Evolutionary conservation across 1,140 invertebrate genomes (phyloP), one percentile per base, ranked within the genome.

Genomic region (Trialeurodes vaporariorum): DNA sequence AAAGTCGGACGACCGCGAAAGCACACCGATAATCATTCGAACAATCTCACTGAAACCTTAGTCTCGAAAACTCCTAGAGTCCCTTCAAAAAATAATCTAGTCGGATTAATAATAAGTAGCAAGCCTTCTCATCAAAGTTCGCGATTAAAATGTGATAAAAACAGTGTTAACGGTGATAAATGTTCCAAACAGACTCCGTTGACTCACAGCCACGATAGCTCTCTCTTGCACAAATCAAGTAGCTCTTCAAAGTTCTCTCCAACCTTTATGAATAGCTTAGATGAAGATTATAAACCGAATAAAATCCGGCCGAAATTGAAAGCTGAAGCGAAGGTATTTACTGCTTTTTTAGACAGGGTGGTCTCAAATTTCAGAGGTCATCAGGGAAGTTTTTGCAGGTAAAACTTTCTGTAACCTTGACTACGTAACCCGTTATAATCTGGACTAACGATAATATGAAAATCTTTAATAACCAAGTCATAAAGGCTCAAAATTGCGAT

Each of bases 1-100:
- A 93, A 93, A 80, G 89, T 91, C 0, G 90, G 90, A 1, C 80
- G 90, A 69, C 91, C 90, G 0, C 86, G 88, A 66, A 92, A 91
- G 73, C 79, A 89, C 24, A 83, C 82, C 75, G 82, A 84, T 60
- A 83, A 49, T 17, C 5, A 49, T 17, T 49, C 17, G 5, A 49
- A 49, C 17, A 49, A 49, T 49, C 34, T 49, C 17, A 49, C 34
- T 5, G 34, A 49, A 49, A 49, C 34, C 17, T 49, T 49, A 49
- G 34, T 49, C 34, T 49, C 34, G 17, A 49, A 49, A 49, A 49
- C 34, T 49, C 34, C 34, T 49, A 49, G 34, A 49, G 34, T 49
- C 17, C 5, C 34, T 49, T 49, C 34, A 9, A 49, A 49, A 49
- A 49, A 49, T 49, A 49, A 49, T 49, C 34, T 49, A 49, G 34